Evolutionary conservation across 2,797 vertebrate genomes (phyloP), one percentile per base, ranked within the genome.

Genomic region (Sparidentex hasta): DNA sequence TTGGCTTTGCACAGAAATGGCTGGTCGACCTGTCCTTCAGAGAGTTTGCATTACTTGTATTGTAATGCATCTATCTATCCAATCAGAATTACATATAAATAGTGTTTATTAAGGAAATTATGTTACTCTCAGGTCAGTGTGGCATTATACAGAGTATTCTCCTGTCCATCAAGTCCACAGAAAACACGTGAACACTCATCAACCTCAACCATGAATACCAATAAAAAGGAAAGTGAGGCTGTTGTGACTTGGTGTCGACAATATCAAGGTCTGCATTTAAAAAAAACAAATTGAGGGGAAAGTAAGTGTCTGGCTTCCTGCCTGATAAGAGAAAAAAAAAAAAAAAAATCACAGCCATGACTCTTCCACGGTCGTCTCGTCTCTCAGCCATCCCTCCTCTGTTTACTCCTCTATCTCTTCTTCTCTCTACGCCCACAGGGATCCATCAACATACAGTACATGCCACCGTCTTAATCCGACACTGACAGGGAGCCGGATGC

Each of bases 371-470:
- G 9, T 58, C 20, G 0, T 48, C 33, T 41, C 21, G 47, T 27
- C 25, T 43, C 70, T 74, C 48, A 48, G 25, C 13, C 59, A 46
- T 44, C 66, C 13, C 8, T 51, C 62, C 59, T 38, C 20, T 21
- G 21, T 61, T 55, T 64, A 65, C 38, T 27, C 11, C 48, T 54
- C 4, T 5, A 11, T 52, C 12, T 46, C 50, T 9, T 51, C 29
- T 13, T 41, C 50, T 41, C 50, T 72, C 14, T 46, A 64, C 72
- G 50, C 71, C 78, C 63, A 51, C 33, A 1, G 38, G 29, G 44
- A 78, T 74, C 62, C 47, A 20, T 88, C 65, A 81, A n/a, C n/a
- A 29, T 14, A 76, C 38, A 38, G 38, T 9, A 38, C 56, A 63
- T 78, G 76, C 48, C 62, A 62, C 47, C n/a, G 7, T 43, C 44